These are phyloP conservation scores for Rhizoglyphus robini DNA, from an alignment of 1,140 invertebrate genomes.

Conservation along the genomic window DNA sequence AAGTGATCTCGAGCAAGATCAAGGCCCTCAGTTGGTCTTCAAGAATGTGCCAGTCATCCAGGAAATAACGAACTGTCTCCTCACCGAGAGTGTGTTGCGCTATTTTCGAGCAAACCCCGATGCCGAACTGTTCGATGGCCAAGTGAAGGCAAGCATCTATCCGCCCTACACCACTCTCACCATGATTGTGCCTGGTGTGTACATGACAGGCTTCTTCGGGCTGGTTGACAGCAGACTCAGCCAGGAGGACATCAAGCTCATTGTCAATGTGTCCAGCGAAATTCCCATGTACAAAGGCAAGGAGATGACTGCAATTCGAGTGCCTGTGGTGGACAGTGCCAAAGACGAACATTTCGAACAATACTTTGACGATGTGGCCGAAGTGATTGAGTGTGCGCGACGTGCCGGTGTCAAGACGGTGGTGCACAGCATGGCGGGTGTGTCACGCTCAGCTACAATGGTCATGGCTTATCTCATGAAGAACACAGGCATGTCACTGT, in stretches of 20 bases:
- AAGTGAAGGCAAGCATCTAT: neutral
- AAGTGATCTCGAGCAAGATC: neutral
- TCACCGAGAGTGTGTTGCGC: neutral
- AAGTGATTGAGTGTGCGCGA: neutral
- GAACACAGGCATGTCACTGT: constrained; percentile 55
- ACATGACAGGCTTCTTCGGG: neutral
- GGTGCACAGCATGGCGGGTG: too few species aligned
- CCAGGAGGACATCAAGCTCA: neutral
- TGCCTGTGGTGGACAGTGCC: neutral
- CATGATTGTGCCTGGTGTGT: neutral
- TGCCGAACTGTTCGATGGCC: neutral
- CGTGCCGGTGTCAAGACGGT: neutral
- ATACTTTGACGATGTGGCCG: constrained; percentile 16
- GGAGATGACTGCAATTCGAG: neutral
- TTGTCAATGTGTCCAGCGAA: too few species aligned
- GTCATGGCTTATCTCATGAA: constrained; percentile 79
- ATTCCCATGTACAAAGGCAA: neutral
- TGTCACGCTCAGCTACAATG: constrained; percentile 66
- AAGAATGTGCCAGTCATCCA: neutral
- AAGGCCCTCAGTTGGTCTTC: neutral
- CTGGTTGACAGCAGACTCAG: neutral
- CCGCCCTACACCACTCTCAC: neutral
- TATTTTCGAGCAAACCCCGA: neutral
- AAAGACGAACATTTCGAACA: neutral
- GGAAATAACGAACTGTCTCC: neutral